phyloP scores from a whole-genome alignment of 2,113 vertebrate genomes.

The Maccullochella peelii region DNA sequence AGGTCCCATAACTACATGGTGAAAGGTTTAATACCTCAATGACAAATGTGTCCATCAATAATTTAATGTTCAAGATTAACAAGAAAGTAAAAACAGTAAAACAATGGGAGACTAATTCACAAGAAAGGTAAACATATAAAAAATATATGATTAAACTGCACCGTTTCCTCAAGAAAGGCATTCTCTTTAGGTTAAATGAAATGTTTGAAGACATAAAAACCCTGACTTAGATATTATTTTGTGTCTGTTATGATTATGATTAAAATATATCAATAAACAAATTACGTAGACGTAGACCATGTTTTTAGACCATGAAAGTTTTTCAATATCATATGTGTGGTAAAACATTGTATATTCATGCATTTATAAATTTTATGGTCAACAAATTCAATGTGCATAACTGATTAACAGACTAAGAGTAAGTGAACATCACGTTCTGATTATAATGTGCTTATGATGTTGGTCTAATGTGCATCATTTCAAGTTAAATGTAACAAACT shows the following conservation, averaged over 20 bases:
- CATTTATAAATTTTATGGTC: background rate
- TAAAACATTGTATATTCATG: background rate
- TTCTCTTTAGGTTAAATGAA: too few relatives aligned
- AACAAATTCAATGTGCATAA: background rate
- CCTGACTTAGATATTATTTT: too few relatives aligned
- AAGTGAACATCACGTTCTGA: background rate
- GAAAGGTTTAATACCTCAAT: background rate
- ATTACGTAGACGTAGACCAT: background rate
- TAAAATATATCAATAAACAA: too few relatives aligned
- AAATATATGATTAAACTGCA: too few relatives aligned
- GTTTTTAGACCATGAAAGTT: background rate
- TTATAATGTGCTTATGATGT: background rate
- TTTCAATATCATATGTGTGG: background rate
- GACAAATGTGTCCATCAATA: background rate
- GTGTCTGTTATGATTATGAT: too few relatives aligned
- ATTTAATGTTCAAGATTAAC: too few relatives aligned
- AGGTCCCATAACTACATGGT: background rate
- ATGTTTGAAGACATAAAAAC: too few relatives aligned
- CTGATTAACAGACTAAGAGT: background rate
- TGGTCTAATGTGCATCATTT: background rate
- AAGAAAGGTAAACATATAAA: too few relatives aligned
- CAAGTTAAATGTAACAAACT: slow-evolving; percentile 2
- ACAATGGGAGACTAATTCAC: too few relatives aligned
- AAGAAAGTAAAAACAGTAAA: background rate
- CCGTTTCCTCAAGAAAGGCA: too few relatives aligned